phyloP scores from a whole-genome alignment of 2,113 vertebrate species.

The Suncus etruscus region DNA sequence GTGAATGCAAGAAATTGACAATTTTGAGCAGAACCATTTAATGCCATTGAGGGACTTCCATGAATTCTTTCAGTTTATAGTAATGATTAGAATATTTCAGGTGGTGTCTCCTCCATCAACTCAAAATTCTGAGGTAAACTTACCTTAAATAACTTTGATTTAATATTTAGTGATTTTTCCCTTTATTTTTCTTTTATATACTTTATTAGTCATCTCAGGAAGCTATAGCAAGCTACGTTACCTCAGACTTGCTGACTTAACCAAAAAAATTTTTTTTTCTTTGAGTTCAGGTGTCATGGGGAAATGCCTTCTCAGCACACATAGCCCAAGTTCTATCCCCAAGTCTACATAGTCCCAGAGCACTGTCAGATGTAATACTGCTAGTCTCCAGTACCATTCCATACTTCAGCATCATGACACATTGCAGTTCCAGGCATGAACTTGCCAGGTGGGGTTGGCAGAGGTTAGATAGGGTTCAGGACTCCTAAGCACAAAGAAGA shows the following conservation, averaged over 20 bases:
- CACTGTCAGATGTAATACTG: too few species aligned
- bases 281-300: too few species aligned
- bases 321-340: too few species aligned
- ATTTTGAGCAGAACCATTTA: not conserved
- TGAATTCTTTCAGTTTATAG: not conserved
- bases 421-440: too few species aligned
- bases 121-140: not conserved
- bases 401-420: too few species aligned
- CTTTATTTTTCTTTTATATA: not conserved
- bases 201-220: not conserved
- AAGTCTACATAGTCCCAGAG: too few species aligned
- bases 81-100: not conserved
- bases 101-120: not conserved
- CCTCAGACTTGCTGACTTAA: not conserved
- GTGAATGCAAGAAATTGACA: not conserved
- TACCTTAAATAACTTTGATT: slow-evolving; percentile 21
- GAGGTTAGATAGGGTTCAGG: too few species aligned
- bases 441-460: too few species aligned
- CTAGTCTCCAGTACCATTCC: too few species aligned
- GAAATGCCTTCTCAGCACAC: too few species aligned
- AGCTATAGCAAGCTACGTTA: not conserved
- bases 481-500: not conserved
- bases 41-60: not conserved
- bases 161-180: not conserved
- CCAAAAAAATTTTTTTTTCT: not conserved